Base-by-base conservation (phyloP, 2,888 invertebrate genomes). In the Chrysomela aeneicollis region DNA sequence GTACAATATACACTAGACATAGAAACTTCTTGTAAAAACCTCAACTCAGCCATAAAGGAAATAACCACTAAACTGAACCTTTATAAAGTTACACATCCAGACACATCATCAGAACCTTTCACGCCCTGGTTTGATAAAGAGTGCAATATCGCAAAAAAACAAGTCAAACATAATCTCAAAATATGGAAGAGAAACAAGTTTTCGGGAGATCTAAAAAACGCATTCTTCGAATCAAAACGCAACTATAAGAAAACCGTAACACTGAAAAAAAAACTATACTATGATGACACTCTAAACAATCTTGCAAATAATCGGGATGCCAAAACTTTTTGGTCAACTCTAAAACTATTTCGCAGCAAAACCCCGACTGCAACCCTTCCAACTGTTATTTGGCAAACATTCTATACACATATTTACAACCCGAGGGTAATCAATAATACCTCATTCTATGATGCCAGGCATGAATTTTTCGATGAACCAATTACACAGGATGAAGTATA, bases 111-210 rank as follows among this genome's bases (percentile, higher is more conserved):
- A 19, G 4, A 10, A 8, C 17, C 47, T 6, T 17, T 17, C 8
- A 47, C 47, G 4, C 19, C 47, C 47, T 47, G 47, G 47, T 47
- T 47, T 47, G 47, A 47, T 47, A 17, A 47, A 18, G 47, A 47
- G 15, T 47, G 47, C 47, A 5, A 47, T 47, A 47, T 2, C 10
- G 47, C 17, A 47, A 47, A 47, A 47, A 3, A 47, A 47, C 47
- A 47, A 47, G 47, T 47, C 17, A 17, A 47, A 47, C 47, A 47
- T 47, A 47, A 47, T 47, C 47, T 47, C 47, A 47, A 47, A 47
- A 8, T 47, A 47, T 47, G 47, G 15, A 47, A 47, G 15, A 47
- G 15, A 18, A 47, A 47, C 15, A 15, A 47, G 1, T 47, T 47
- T 10, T 8, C 6, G 1, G 47, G 10, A 2, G 47, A 35, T 9